Base-by-base conservation (phyloP, 2,888 invertebrate genomes). In the Tiphia femorata region DNA sequence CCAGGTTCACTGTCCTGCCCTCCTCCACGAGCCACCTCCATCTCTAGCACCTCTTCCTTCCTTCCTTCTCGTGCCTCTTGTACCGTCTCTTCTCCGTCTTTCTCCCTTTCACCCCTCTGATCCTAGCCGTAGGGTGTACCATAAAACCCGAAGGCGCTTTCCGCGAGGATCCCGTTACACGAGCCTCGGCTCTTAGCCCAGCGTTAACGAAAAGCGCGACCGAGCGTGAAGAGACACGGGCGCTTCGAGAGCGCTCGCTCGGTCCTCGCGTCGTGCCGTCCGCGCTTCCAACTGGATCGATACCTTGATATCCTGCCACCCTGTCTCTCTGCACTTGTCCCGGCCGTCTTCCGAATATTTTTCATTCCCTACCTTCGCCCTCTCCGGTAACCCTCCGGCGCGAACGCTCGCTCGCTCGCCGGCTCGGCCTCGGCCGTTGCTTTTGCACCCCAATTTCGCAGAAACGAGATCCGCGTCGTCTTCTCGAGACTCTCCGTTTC, bases 1-100 rank as follows among this genome's bases (percentile, higher is more conserved):
- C 58, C 70, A 74, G 77, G 79, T 80, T 81, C 80, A 81, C 70
- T 77, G 79, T 75, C 76, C 75, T 75, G 54, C 73, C 69, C 64
- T 54, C 53, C 62, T 55, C 53, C 47, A 41, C 43, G 38, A 59
- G 57, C 64, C 70, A 57, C 53, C 69, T 52, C 61, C 61, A 49
- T 57, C 56, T 43, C 67, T 46, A 29, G 52, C 57, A 57, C 53
- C 54, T 16, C 38, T 21, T 12, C 16, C 5, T 19, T 12, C 38
- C 8, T 55, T 50, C 46, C 54, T 41, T 50, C 65, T 48, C 50
- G 40, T 27, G 38, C 55, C 27, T 46, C 42, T 35, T 44, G 41
- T 58, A 38, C 54, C 49, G 27, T 27, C 40, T 16, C 17, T 35
- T 20, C 56, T 25, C 27, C 40, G 51, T 42, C 50, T 57, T 38